A percentile compares a stretch with the other conserved stretches of the same genome.
Evolutionary conservation across 2,888 invertebrate genomes (phyloP).

Genomic region (Pollenia amentaria): DNA sequence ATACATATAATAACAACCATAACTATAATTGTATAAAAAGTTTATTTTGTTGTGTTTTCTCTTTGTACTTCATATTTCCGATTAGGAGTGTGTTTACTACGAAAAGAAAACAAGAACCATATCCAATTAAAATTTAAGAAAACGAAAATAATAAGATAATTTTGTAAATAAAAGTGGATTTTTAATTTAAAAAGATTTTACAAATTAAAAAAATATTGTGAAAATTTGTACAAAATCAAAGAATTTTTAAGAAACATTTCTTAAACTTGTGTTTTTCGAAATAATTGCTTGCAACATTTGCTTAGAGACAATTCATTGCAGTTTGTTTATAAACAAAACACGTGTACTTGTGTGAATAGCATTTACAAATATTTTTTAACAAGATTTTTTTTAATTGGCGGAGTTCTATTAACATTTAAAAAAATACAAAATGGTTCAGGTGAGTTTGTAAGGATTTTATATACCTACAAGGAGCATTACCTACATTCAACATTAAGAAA

Average conservation of each 20-base stretch:
- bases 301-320: conserved; percentile 22
- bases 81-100: conserved; percentile 16
- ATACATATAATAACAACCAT: neutral
- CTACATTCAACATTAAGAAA: too few species aligned
- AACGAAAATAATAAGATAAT: conserved; percentile 27
- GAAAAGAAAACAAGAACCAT: conserved; percentile 7
- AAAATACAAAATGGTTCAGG: conserved; percentile 80
- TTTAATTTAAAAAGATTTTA: conserved; percentile 3
- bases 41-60: conserved; percentile 37
- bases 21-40: conserved; percentile 42
- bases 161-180: conserved; percentile 37
- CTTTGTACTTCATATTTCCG: conserved; percentile 40
- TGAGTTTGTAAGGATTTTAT: conserved; percentile 72
- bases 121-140: conserved; percentile 37
- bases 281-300: conserved; percentile 42
- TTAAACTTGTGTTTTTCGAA: conserved; percentile 1
- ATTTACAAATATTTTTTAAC: neutral
- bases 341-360: conserved; percentile 7
- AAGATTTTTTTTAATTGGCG: conserved; percentile 10
- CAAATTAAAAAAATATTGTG: conserved; percentile 1
- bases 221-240: neutral
- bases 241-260: conserved; percentile 1
- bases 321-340: conserved; percentile 39
- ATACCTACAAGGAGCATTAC: too few species aligned
- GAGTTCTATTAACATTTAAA: conserved; percentile 31